Base-by-base conservation (phyloP, 2,797 vertebrate species). In the Trematomus bernacchii region DNA sequence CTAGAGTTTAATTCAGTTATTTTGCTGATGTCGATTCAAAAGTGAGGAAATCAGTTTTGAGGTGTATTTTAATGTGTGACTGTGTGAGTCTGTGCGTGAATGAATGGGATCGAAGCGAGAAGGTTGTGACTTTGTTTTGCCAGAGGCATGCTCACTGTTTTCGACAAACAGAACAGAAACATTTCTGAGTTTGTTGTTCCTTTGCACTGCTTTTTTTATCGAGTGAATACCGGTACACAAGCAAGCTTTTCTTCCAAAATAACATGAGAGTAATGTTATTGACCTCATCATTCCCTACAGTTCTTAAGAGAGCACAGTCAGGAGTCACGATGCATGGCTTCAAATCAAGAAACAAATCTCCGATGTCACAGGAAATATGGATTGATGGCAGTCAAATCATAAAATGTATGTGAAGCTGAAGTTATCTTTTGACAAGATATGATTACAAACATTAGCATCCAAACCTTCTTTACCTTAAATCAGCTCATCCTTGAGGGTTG, bases 171-270 rank as follows among this genome's bases (percentile, higher is more conserved):
- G 43, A 85, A 75, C 69, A 83, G 71, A 86, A 84, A 68, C 54
- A 66, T 78, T 89, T 92, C 76, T 83, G 80, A 64, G 85, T 91
- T 87, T 92, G 87, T 92, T 90, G 83, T 89, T 90, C 68, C 73
- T 92, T 92, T 94, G 92, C 90, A 93, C 92, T 91, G 84, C 70
- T 91, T 89, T 88, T 80, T 82, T 85, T 91, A 85, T 73, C 19
- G 64, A 82, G 75, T 85, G 65, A 84, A 85, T 90, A 88, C 73
- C 78, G 82, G 79, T 90, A 89, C 89, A 87, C 74, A 75, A 67
- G 81, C 77, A 81, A 88, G 89, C 84, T 91, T 37, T 88, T 90
- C 82, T 88, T 90, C 92, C 89, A 89, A 91, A 89, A 92, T 90
- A 91, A 90, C 88, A 89, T 83, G 75, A 43, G 37, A 80, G 76